Evolutionary conservation across 2,797 vertebrate species (phyloP).

Genomic region (Melopsittacus undulatus): DNA sequence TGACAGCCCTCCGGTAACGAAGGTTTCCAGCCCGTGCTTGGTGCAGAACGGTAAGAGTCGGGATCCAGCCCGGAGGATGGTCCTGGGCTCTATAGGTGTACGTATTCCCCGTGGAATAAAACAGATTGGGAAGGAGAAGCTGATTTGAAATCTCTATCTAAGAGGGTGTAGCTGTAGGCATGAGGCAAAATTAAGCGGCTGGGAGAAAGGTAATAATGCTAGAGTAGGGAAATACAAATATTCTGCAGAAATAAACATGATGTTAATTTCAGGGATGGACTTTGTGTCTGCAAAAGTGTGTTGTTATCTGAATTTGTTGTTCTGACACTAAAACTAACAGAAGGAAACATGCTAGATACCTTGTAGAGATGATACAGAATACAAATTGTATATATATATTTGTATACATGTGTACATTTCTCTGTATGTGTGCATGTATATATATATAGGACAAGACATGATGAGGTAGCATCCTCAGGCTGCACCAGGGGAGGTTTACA

Average conservation of each 20-base stretch:
- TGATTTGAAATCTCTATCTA: fast-evolving
- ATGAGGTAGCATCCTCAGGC: not conserved
- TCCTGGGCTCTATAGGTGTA: not conserved
- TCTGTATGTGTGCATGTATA: not conserved
- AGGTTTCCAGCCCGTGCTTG: too few species aligned
- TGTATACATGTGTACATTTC: not conserved
- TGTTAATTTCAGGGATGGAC: not conserved
- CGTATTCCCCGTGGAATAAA: fast-evolving
- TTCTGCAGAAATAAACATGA: fast-evolving
- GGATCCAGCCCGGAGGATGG: not conserved
- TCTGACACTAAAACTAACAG: not conserved
- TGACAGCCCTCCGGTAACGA: not conserved
- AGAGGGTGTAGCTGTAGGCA: not conserved
- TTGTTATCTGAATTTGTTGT: not conserved
- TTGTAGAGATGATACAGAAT: not conserved
- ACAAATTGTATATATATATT: not conserved
- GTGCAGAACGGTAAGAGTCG: fast-evolving
- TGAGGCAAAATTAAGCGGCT: not conserved
- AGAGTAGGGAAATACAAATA: not conserved
- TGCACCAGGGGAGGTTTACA: not conserved
- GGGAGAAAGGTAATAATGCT: not conserved
- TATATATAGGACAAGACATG: not conserved
- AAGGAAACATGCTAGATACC: fast-evolving
- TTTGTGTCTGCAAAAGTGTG: not conserved
- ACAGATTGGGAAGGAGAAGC: not conserved